Base-by-base conservation (phyloP, 2,888 invertebrate genomes). In the Seladonia tumulorum region DNA sequence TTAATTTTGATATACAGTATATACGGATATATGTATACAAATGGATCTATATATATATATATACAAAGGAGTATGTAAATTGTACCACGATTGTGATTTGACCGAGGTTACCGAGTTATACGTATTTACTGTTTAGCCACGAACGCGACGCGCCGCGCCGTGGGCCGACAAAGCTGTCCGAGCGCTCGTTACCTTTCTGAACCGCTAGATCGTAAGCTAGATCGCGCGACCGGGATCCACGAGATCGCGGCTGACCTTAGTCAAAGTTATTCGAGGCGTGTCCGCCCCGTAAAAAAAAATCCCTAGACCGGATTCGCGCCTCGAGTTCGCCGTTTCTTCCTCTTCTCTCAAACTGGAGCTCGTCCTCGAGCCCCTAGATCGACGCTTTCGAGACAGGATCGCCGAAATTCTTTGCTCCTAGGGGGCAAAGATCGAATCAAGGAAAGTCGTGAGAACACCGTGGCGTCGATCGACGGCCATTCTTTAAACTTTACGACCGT, bases 51-150 rank as follows among this genome's bases (percentile, higher is more conserved):
- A 66, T 66, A 35, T 35, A 63, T 29, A 66, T 66, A 66, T 35
- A 35, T 63, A 63, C 66, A 35, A 8, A 66, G 66, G 29, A 83
- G 76, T 57, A 79, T 80, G 89, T 82, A 87, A 90, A 89, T 84
- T 81, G 76, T 90, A 89, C 89, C 91, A 93, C 93, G 94, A 95
- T 94, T 94, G 94, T 94, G 95, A 94, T 95, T 94, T 94, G 92
- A 93, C 93, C 93, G 93, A 94, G 94, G 95, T 94, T 94, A 94
- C 94, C 94, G 93, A 94, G 93, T 93, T 93, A 93, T 93, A 93
- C 93, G 93, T 93, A 93, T 82, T 86, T 82, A 90, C 79, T 77
- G 85, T 85, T 81, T 90, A 89, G 83, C 88, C 82, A 84, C 68
- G 81, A 82, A 83, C 83, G 85, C 89, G 88, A 82, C 90, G 91